phyloP scores from a whole-genome alignment of 2,113 vertebrate genomes.

The Onychostoma macrolepis region DNA sequence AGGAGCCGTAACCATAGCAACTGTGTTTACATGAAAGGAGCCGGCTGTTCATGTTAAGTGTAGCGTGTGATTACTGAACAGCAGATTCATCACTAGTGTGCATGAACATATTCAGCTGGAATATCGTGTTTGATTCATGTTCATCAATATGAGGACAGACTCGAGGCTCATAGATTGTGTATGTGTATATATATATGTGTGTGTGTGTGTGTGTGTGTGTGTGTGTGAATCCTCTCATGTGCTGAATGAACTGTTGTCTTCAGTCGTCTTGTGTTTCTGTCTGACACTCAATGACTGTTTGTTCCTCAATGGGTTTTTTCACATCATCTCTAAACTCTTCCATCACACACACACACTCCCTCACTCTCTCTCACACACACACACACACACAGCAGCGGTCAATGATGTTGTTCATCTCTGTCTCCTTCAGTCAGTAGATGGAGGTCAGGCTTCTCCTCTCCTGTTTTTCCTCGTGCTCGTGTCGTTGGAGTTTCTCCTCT shows the following conservation, averaged over 20 bases:
- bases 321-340: no score
- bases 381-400: not conserved
- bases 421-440: conserved; percentile 82
- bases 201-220: not conserved
- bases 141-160: not conserved
- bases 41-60: conserved; percentile 29
- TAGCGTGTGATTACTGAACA: conserved; percentile 34
- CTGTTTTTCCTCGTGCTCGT: conserved; percentile 80
- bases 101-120: not conserved
- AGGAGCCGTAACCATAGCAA: conserved; percentile 67
- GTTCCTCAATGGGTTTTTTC: no score
- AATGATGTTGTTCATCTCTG: not conserved
- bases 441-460: conserved; percentile 84
- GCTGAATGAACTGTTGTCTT: no score
- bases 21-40: conserved; percentile 64
- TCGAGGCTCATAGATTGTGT: no score
- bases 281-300: no score
- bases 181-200: not conserved
- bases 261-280: no score
- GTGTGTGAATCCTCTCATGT: no score
- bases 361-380: not conserved
- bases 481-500: conserved; percentile 85
- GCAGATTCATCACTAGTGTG: not conserved
- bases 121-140: not conserved
- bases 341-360: not conserved